Base-by-base conservation (phyloP, 2,797 vertebrate species). In the Halcyon leucocephala region DNA sequence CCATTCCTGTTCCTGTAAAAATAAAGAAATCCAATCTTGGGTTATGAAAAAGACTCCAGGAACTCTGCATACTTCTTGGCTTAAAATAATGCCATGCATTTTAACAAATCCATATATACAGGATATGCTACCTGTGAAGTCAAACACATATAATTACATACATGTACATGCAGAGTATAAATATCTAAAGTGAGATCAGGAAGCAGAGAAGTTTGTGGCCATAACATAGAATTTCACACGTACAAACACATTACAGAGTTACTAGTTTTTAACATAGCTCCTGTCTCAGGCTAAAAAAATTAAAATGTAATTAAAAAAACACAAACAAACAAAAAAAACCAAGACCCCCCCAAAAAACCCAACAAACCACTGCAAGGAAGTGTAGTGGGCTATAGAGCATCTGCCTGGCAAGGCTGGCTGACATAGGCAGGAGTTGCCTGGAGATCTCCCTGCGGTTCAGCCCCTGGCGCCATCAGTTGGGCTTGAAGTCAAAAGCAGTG, bases 391-490 rank as follows among this genome's bases (percentile, higher is more conserved):
- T 84, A 79, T 86, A 91, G 6, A 96, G 96, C 95, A 92, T 95
- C 90, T 96, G 91, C 76, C 90, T 97, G 97, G 96, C 35, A 82
- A 94, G 93, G 72, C 20, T 44, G 94, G 73, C 72, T 94, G 97
- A 94, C 91, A 94, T 29, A 92, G 83, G 72, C 70, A 91, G 46
- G 46, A 84, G 88, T 80, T 74, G 93, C 97, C 94, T 33, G 12
- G 89, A 97, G 95, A 97, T 95, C 89, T 97, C 96, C 95, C 93
- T 97, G 97, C 93, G 97, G 97, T 97, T 98, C 97, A 96, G 96
- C 87, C 97, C 95, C 96, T 97, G 98, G 98, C 96, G 96, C 98
- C 98, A 97, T 98, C 97, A 97, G 93, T 96, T 96, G 91, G 98
- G 98, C 97, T 95, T 78, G 31, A 90, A 97, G 93, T 97, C 98